Evolutionary conservation across 2,888 invertebrate species (phyloP), one percentile per base, ranked within the genome.

Genomic region (Aphodius sticticus): DNA sequence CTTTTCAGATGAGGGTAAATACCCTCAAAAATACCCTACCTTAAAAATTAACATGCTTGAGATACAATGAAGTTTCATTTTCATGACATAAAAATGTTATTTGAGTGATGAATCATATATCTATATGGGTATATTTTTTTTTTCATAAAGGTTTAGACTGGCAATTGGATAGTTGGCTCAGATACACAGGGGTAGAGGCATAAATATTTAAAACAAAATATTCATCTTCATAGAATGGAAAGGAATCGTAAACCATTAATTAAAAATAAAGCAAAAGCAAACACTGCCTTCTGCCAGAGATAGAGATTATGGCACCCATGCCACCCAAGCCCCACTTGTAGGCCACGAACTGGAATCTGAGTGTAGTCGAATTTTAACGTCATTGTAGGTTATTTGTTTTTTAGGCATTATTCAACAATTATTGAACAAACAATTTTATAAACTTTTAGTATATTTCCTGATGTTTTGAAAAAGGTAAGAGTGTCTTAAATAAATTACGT

Each of bases 301-400:
- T 35, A 76, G 7, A 16, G 16, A 69, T 16, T 76, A 76, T 76
- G 76, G 69, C 35, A 35, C 14, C 9, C 16, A 69, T 76, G 76
- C 69, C 12, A n/a, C 16, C 9, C 76, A 69, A 69, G 6, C 76
- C 6, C 69, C 35, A 69, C 69, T 76, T 16, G 69, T 53, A 35
- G 69, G 16, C 7, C 26, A 26, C n/a, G 76, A 53, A 69, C 53
- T 69, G 35, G 15, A 9, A 16, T 76, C 76, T 26, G 76, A 76
- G 69, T 76, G 69, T 76, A n/a, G 12, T 16, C 69, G 76, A 69
- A 76, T 76, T 69, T 69, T 76, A 69, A 69, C 16, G 9, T 76
- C 76, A 15, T 76, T 76, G 69, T 69, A 76, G 76, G 76, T 76
- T 53, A 53, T 53, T 9, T 53, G 7, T 53, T 53, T 9, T 53